phyloP scores from a whole-genome alignment of 1,140 invertebrate species.

The Ceratosolen solmsi region DNA sequence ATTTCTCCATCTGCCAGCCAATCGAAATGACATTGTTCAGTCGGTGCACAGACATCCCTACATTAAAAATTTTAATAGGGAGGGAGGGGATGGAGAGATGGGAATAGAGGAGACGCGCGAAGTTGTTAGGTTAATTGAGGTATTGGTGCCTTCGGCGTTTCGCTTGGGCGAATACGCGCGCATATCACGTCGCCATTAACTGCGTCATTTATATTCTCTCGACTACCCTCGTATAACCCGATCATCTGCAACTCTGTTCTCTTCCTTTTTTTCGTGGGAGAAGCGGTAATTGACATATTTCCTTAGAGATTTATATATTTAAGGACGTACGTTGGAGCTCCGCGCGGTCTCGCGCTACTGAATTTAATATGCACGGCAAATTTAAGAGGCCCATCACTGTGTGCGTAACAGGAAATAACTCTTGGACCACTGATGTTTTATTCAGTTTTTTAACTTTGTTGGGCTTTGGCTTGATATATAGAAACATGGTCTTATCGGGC shows the following conservation, averaged over 20 bases:
- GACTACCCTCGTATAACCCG: background rate
- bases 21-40: background rate
- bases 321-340: background rate
- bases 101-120: background rate
- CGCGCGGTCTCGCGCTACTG: background rate
- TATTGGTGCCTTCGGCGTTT: constrained; percentile 40
- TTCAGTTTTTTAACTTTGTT: constrained; percentile 5
- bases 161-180: background rate
- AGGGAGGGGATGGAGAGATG: background rate
- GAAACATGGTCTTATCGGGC: background rate
- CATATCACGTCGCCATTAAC: background rate
- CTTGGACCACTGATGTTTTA: background rate
- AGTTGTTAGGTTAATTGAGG: constrained; percentile 31
- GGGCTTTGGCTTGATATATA: background rate
- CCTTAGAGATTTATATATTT: constrained; percentile 14
- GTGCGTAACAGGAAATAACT: constrained; percentile 23
- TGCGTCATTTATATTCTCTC: constrained; percentile 1
- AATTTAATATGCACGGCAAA: background rate
- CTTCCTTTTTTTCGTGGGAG: background rate
- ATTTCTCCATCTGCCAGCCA: background rate
- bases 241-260: background rate
- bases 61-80: too few relatives aligned
- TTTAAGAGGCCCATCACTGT: background rate
- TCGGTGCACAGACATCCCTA: too few relatives aligned
- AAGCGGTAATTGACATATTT: constrained; percentile 48